phyloP scores from a whole-genome alignment of 2,888 invertebrate genomes.

The Troglohyphantes excavatus region DNA sequence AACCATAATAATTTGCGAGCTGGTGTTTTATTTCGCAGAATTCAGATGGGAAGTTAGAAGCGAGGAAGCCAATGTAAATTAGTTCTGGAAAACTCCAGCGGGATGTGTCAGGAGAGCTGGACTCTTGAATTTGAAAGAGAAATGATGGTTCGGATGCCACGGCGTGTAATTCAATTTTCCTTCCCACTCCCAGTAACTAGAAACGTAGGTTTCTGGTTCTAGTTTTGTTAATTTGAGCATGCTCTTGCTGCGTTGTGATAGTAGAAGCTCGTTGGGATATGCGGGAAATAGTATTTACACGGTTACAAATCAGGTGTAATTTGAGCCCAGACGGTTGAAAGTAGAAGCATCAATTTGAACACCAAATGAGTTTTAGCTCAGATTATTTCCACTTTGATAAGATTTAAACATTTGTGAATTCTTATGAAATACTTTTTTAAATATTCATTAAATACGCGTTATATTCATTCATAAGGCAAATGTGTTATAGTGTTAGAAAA shows the following conservation, averaged over 20 bases:
- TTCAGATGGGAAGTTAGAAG: neutral
- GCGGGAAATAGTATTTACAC: conserved; percentile 17
- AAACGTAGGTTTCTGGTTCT: neutral
- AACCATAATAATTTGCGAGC: conserved; percentile 20
- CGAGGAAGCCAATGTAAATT: conserved; percentile 41
- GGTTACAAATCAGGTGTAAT: conserved; percentile 11
- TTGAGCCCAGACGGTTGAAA: neutral
- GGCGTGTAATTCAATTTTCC: conserved; percentile 32
- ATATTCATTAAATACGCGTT: too few relatives aligned
- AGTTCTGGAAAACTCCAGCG: conserved; percentile 17
- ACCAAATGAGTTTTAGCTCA: neutral
- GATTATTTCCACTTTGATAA: neutral
- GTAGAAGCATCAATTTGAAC: neutral
- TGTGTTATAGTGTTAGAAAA: too few relatives aligned
- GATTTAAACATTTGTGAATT: too few relatives aligned
- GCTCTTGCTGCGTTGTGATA: conserved; percentile 3
- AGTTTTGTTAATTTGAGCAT: neutral
- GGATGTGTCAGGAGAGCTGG: conserved; percentile 38
- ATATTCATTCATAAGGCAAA: too few relatives aligned
- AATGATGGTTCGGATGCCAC: conserved; percentile 32
- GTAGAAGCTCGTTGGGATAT: neutral
- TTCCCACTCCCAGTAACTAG: neutral
- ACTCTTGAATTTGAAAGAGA: conserved; percentile 58
- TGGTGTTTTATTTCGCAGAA: conserved; percentile 31
- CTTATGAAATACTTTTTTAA: too few relatives aligned